These are phyloP conservation scores for Ceriagrion tenellum DNA, from an alignment of 2,888 invertebrate genomes.

Conservation along the genomic window DNA sequence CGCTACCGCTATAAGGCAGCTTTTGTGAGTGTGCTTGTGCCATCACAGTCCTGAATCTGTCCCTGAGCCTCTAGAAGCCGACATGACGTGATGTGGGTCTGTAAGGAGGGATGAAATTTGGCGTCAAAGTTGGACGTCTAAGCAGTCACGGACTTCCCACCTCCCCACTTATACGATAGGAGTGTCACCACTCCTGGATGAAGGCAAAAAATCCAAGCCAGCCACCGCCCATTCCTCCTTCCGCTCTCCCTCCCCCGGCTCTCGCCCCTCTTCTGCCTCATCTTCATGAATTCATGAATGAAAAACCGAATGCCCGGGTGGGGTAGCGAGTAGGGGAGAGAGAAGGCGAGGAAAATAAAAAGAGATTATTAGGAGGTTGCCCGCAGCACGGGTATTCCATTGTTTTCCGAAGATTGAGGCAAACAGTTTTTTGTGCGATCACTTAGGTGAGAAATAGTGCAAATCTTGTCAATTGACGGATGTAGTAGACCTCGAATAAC, in stretches of 20 bases:
- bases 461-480: no score
- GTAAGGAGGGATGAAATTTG: no score
- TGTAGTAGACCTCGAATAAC: no score
- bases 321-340: neutral
- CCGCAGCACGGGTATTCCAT: neutral
- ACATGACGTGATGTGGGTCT: no score
- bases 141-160: neutral
- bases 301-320: neutral
- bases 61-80: no score
- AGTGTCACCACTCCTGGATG: no score
- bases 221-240: no score
- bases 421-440: neutral
- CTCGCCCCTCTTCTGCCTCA: no score
- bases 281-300: constrained; percentile 14
- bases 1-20: no score
- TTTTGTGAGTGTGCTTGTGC: no score
- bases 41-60: no score
- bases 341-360: neutral
- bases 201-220: neutral
- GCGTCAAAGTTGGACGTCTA: neutral
- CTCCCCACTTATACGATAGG: neutral
- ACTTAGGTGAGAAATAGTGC: neutral
- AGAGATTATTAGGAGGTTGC: neutral
- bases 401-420: neutral
- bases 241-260: no score